Base-by-base conservation (phyloP, 2,888 invertebrate genomes). In the Serrognathus titanus region DNA sequence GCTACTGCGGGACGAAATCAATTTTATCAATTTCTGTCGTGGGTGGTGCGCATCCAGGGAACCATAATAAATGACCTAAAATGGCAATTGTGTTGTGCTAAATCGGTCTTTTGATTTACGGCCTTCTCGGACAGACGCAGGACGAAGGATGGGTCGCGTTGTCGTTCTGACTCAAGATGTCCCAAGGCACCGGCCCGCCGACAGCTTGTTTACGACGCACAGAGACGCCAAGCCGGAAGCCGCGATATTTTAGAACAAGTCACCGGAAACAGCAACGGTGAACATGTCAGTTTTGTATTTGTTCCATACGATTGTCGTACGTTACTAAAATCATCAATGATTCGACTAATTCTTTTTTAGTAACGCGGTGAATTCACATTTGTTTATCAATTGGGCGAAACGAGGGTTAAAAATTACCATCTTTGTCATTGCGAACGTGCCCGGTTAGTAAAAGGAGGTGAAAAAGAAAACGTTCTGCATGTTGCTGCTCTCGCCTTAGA, bases 71-170 rank as follows among this genome's bases (percentile, higher is more conserved):
- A 70, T 69, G 68, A 43, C 65, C 64, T 66, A 64, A 65, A 66
- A 63, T 62, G 62, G 67, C 68, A 66, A 69, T 70, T 69, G 68
- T 70, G 66, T 64, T 66, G 65, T 65, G 65, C 64, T 66, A 68
- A 68, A 69, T 70, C 66, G 67, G 66, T 63, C 63, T 65, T 69
- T 70, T 69, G 69, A 69, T 69, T 70, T 70, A 70, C 64, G 66
- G 68, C 61, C 63, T 61, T 62, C 61, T 63, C 62, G 64, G 63
- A 58, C 58, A 63, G 61, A 61, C 62, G 60, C 55, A 61, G 62
- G 61, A 63, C 62, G 62, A 59, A 60, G 55, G 53, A 58, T 60
- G 59, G 60, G 63, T 13, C 9, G 16, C 43, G 43, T 43, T 43
- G 54, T 43, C 43, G 13, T 43, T 43, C 16, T 20, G 43, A 43